phyloP scores from a whole-genome alignment of 2,888 invertebrate genomes.

The Branchellion lobata region DNA sequence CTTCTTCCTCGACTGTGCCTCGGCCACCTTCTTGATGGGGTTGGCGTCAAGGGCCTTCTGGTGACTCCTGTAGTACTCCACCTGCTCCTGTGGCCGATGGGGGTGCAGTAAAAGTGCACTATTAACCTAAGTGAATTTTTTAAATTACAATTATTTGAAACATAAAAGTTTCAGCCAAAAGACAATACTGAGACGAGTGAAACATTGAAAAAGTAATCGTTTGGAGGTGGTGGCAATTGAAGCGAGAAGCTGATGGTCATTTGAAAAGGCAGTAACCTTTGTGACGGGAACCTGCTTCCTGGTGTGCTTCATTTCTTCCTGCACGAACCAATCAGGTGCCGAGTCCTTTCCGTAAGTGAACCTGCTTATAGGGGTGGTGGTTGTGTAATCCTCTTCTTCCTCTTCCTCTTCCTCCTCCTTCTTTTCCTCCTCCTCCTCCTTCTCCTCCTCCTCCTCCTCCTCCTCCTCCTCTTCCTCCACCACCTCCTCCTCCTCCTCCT shows the following conservation, averaged over 20 bases:
- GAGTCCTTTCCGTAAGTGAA: slow-evolving; percentile 87
- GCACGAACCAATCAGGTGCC: slow-evolving; percentile 91
- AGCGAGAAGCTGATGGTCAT: no score
- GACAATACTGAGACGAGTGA: no score
- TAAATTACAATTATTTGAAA: no score
- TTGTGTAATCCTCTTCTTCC: no score
- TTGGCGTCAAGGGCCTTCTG: slow-evolving; percentile 80
- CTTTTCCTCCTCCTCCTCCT: slow-evolving; percentile 49
- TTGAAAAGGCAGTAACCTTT: slow-evolving; percentile 67
- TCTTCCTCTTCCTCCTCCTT: no score
- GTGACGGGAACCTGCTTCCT: slow-evolving; percentile 79
- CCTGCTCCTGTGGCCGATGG: slow-evolving; percentile 68
- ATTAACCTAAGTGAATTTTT: no score
- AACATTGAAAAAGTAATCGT: no score
- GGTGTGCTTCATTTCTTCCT: slow-evolving; percentile 90
- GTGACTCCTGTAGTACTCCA: slow-evolving; percentile 79
- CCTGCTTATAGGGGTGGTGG: slow-evolving; percentile 53
- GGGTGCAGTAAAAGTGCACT: no score
- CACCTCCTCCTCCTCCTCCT: no score
- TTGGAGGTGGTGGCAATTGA: no score
- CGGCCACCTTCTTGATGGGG: slow-evolving; percentile 94
- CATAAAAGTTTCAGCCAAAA: no score
- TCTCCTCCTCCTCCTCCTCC: slow-evolving; percentile 47
- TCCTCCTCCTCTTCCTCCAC: no score
- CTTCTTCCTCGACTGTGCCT: slow-evolving; percentile 97